These are phyloP conservation scores for Apodemus agrarius DNA, from an alignment of 2,797 vertebrate species.

Conservation along the genomic window DNA sequence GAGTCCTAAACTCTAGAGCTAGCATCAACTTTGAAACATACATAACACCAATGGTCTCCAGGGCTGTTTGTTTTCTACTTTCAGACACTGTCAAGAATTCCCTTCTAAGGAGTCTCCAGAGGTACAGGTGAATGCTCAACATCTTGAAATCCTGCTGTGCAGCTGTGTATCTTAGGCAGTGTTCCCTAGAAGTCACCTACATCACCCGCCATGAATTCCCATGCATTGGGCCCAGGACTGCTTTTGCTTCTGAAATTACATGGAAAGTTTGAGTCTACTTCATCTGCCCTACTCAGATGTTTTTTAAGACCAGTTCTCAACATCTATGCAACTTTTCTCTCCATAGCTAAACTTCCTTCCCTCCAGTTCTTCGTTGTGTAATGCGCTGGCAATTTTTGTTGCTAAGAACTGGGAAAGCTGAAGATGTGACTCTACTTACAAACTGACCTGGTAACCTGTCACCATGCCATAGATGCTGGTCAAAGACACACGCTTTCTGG, in stretches of 20 bases:
- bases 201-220: not conserved
- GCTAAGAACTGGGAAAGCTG: not conserved
- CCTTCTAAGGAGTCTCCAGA: not conserved
- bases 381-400: not conserved
- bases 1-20: conserved; percentile 7
- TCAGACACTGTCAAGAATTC: not conserved
- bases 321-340: not conserved
- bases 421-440: not conserved
- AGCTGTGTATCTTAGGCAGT: not conserved
- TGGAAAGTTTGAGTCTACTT: not conserved
- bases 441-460: not conserved
- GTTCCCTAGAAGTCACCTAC: not conserved
- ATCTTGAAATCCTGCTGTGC: not conserved
- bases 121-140: not conserved
- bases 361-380: not conserved
- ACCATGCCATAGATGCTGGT: not conserved
- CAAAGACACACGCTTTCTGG: not conserved
- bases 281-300: not conserved
- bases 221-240: not conserved
- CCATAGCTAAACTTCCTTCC: not conserved
- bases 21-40: conserved; percentile 12
- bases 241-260: not conserved
- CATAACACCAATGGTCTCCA: not conserved
- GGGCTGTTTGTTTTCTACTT: not conserved
- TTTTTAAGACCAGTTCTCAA: not conserved